Evolutionary conservation across 1,140 invertebrate species (phyloP), one percentile per base, ranked within the genome.

Genomic region (Littorina saxatilis): DNA sequence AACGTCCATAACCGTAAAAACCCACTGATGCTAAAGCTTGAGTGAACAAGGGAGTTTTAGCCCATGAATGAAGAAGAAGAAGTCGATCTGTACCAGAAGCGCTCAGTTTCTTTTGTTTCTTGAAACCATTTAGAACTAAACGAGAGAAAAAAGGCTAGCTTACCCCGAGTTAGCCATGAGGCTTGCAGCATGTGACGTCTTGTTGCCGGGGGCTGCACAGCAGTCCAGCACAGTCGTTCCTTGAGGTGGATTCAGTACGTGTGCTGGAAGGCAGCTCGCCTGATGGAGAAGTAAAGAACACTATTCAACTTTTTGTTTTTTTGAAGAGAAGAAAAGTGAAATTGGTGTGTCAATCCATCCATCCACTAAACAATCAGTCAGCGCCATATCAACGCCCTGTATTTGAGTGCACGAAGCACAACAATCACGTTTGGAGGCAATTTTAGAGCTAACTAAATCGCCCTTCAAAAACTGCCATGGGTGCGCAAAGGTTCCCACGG

Each of bases 121-220:
- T n/a, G n/a, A n/a, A n/a, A n/a, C n/a, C n/a, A n/a, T n/a, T n/a
- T n/a, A n/a, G n/a, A n/a, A n/a, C n/a, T n/a, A n/a, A n/a, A n/a
- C n/a, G 7, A 66, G n/a, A 29, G 32, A 66, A 66, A 66, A 9
- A 23, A 29, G 5, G 7, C 61, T 11, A 2, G 84, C 87, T 81
- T 93, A 95, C 94, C 95, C 95, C 78, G 94, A 91, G 92, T 98
- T 97, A 73, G 95, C 92, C 90, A 98, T 94, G 13, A 96, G 92
- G 40, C 96, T 95, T 74, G 97, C 97, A 29, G 98, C 90, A 92
- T 98, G 96, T 23, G 96, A 95, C 0, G 98, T 97, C 92, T 99
- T 99, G 95, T 98, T 98, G 55, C 98, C 98, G 17, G 98, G 98
- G 37, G 98, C 98, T 15, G 98, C 97, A 93, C 98, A 99, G 94